phyloP scores from a whole-genome alignment of 1,140 invertebrate species.

The Brachionus asplanchnoidis region DNA sequence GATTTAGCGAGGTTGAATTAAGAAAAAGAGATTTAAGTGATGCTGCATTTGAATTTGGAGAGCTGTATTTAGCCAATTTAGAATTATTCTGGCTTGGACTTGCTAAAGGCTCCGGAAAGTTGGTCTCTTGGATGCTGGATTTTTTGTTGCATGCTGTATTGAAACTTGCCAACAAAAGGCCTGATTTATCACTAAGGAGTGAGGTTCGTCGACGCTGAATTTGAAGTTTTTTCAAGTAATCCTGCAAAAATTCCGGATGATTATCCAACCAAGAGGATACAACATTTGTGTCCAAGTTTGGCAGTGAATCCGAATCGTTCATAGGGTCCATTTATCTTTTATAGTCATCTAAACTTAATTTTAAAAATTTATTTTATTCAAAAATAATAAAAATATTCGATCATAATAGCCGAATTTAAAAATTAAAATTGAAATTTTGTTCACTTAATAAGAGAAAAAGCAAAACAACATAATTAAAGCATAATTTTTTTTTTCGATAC shows the following conservation, averaged over 20 bases:
- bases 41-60: constrained; percentile 5
- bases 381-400: neutral
- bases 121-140: constrained; percentile 48
- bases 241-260: constrained; percentile 85
- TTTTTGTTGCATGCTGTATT: constrained; percentile 48
- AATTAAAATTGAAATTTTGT: neutral
- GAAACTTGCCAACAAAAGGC: constrained; percentile 51
- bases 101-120: constrained; percentile 42
- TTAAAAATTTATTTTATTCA: neutral
- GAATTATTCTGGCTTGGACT: constrained; percentile 81
- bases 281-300: neutral
- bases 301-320: neutral
- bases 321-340: neutral
- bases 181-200: constrained; percentile 57
- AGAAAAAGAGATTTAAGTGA: neutral
- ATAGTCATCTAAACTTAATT: neutral
- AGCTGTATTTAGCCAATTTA: constrained; percentile 82
- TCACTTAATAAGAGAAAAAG: neutral
- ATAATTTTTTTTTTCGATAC: neutral
- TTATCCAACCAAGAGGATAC: constrained; percentile 75
- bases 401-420: neutral
- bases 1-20: neutral
- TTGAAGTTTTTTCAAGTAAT: constrained; percentile 86
- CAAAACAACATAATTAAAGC: neutral
- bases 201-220: constrained; percentile 52